Percentiles rank a stretch among this genome's conserved stretches.
These are phyloP conservation scores for Selene dorsalis DNA, from an alignment of 2,797 vertebrate genomes.

Conservation along the genomic window DNA sequence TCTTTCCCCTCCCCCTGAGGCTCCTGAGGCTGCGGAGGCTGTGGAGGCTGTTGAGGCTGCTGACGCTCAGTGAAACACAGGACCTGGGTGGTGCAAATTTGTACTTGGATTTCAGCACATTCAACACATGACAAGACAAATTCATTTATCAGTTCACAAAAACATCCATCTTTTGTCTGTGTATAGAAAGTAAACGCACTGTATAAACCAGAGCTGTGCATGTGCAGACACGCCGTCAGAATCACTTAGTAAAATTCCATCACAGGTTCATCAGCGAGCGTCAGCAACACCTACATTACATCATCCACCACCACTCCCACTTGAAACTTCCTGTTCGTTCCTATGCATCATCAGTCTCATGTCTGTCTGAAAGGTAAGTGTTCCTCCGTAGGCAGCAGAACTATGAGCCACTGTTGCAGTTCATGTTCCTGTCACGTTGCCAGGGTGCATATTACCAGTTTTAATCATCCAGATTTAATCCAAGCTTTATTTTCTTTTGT, in stretches of 20 bases:
- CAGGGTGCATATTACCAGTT: no score
- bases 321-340: not conserved
- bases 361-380: not conserved
- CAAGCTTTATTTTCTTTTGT: no score
- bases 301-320: not conserved
- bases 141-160: not conserved
- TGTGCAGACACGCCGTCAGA: not conserved
- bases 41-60: not conserved
- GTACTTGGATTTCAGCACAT: not conserved
- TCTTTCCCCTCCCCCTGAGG: no score
- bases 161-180: no score
- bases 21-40: not conserved
- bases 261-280: not conserved
- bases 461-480: no score
- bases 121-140: not conserved
- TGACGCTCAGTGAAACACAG: conserved; percentile 49
- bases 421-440: no score
- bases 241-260: not conserved
- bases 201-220: not conserved
- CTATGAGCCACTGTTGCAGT: no score
- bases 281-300: not conserved
- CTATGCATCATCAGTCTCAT: not conserved
- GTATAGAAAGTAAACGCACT: not conserved
- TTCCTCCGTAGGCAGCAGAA: not conserved
- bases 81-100: conserved; percentile 43